Base-by-base conservation (phyloP, 1,140 invertebrate genomes). In the Drosophila pandora region DNA sequence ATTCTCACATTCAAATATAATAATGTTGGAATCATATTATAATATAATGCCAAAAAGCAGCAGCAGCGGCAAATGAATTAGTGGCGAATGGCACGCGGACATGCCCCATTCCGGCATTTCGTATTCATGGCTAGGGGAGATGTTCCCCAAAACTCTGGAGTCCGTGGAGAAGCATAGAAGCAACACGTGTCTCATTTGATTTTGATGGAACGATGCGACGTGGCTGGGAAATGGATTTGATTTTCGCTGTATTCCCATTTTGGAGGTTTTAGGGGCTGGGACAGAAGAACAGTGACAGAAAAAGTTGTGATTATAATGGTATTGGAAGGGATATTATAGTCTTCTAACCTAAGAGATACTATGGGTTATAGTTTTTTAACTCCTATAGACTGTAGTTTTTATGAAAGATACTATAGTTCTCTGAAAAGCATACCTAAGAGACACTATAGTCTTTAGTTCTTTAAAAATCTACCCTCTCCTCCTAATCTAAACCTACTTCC, bases 61-160 rank as follows among this genome's bases (percentile, higher is more conserved):
- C 39, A 65, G 64, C 39, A 54, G 63, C 65, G 69, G 54, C 55
- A 69, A 80, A 77, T 65, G 68, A 85, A 84, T 85, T 74, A 72
- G 64, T 67, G 28, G 55, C 52, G 28, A 76, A 54, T 64, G 34
- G 32, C 76, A 79, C 76, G 78, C 72, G 41, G 63, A 23, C 45
- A 48, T 47, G 28, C 32, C 50, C 25, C 43, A 23, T 41, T 54
- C 55, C 55, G 63, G 28, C 47, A 71, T 81, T 81, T 63, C 58
- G 39, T 60, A 76, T 81, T 67, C 60, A 76, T 74, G 57, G 73
- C 43, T 34, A 45, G 25, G 32, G 52, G 39, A 8, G 23, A 32
- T 21, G 13, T 28, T 23, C 61, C 49, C 67, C 34, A 13, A 43
- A 69, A 17, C 17, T 17, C 55, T 23, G 32, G 34, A 34, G 67